These are phyloP conservation scores for Sphaerophoria rueppellii DNA, from an alignment of 2,888 invertebrate genomes.

Conservation along the genomic window DNA sequence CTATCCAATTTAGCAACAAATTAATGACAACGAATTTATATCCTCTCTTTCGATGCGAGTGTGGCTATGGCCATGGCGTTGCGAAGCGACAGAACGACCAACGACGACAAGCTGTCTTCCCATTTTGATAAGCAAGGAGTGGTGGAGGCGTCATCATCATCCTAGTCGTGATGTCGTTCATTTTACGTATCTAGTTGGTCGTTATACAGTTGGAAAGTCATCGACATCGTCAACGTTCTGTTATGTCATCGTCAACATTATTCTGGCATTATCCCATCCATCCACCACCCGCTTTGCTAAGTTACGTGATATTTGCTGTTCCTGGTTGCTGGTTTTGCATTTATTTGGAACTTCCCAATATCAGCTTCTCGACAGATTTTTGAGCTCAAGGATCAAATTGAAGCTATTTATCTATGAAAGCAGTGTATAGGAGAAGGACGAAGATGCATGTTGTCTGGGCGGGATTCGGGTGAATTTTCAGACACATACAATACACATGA, in stretches of 20 bases:
- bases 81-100: not conserved
- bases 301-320: not conserved
- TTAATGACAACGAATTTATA: slow-evolving; percentile 76
- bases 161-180: slow-evolving; percentile 11
- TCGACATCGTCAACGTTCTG: slow-evolving; percentile 70
- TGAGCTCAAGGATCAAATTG: slow-evolving; percentile 23
- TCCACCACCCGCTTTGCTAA: slow-evolving; percentile 54
- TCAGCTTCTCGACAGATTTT: slow-evolving; percentile 5
- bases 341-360: slow-evolving; percentile 44
- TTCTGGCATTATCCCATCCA: slow-evolving; percentile 40
- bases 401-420: not conserved
- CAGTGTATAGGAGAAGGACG: slow-evolving; percentile 1
- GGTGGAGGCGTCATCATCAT: slow-evolving; percentile 51
- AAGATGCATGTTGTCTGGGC: slow-evolving; percentile 76
- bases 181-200: not conserved
- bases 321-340: slow-evolving; percentile 37
- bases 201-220: slow-evolving; percentile 55
- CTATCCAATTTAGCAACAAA: slow-evolving; percentile 77
- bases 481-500: slow-evolving; percentile 74
- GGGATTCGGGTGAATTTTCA: slow-evolving; percentile 73
- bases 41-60: slow-evolving; percentile 39
- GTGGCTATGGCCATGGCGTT: slow-evolving; percentile 5
- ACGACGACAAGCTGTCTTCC: slow-evolving; percentile 54
- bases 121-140: slow-evolving; percentile 52
- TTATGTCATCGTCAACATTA: slow-evolving; percentile 73